Evolutionary conservation across 2,797 vertebrate genomes (phyloP).

Genomic region (Neosilurus hyrtlii): DNA sequence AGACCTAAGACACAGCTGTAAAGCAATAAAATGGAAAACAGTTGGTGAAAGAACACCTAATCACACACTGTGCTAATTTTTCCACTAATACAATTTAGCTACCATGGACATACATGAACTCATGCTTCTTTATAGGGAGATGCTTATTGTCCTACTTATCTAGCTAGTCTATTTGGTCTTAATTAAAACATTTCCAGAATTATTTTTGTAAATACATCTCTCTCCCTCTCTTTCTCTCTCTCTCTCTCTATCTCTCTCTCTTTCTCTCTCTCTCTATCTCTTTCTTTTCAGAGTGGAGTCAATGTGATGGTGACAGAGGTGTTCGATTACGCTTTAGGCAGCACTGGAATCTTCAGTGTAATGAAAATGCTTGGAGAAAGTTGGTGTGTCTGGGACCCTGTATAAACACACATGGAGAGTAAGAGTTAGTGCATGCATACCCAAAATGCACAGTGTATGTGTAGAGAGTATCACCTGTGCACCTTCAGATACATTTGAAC

Average conservation of each 20-base stretch:
- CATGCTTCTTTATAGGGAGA: no score
- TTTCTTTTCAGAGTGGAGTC: conserved; percentile 71
- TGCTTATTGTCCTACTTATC: no score
- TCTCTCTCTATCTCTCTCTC: neutral
- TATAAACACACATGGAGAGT: conserved; percentile 57
- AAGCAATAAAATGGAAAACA: neutral
- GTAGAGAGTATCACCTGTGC: neutral
- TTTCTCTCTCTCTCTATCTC: conserved; percentile 3
- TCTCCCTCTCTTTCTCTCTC: neutral
- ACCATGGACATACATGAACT: no score
- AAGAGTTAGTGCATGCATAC: conserved; percentile 25
- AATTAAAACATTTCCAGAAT: no score
- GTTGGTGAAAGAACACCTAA: neutral
- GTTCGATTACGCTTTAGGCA: conserved; percentile 64
- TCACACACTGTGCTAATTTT: neutral
- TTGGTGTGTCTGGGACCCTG: conserved; percentile 52
- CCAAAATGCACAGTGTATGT: neutral
- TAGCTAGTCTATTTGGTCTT: no score
- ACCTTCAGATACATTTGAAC: neutral
- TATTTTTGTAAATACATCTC: no score
- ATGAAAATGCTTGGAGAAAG: conserved; percentile 45
- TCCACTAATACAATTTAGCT: neutral
- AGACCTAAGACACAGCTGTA: neutral
- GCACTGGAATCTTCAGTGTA: conserved; percentile 68
- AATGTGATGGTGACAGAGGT: conserved; percentile 66